Evolutionary conservation across 2,888 invertebrate species (phyloP).

Genomic region (Cephus pygmeus): DNA sequence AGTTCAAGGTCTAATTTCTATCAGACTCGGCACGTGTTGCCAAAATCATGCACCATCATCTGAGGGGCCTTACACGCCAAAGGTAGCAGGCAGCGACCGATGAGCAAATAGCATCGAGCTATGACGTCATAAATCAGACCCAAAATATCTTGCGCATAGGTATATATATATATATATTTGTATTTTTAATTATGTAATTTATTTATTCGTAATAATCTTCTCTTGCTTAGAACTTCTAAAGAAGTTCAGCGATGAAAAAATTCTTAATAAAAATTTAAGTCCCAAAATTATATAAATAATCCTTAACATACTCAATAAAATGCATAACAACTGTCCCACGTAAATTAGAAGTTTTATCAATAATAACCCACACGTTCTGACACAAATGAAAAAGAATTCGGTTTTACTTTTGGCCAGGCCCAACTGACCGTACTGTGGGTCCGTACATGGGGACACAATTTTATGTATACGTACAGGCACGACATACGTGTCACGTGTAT

Average conservation of each 20-base stretch:
- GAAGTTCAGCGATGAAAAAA: not conserved
- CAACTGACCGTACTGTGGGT: not conserved
- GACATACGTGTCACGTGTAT: not conserved
- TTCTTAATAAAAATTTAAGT: not conserved
- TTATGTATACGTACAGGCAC: not conserved
- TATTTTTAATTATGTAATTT: not conserved
- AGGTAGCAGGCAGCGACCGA: too few species aligned
- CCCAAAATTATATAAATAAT: not conserved
- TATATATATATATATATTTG: too few species aligned
- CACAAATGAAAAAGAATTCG: constrained; percentile 57
- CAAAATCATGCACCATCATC: not conserved
- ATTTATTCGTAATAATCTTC: not conserved
- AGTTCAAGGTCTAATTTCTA: not conserved
- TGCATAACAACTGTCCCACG: not conserved
- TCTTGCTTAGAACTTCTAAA: not conserved
- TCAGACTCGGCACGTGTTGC: not conserved
- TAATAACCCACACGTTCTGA: not conserved
- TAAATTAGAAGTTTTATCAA: not conserved
- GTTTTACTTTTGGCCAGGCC: constrained; percentile 60
- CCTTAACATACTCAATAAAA: not conserved
- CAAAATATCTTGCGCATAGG: too few species aligned
- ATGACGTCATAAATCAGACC: too few species aligned
- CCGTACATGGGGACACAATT: not conserved
- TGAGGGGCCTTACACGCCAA: too few species aligned
- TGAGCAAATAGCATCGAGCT: too few species aligned